These are phyloP conservation scores for Xanthorhoe spadicearia DNA, from an alignment of 2,888 invertebrate species.

Conservation along the genomic window DNA sequence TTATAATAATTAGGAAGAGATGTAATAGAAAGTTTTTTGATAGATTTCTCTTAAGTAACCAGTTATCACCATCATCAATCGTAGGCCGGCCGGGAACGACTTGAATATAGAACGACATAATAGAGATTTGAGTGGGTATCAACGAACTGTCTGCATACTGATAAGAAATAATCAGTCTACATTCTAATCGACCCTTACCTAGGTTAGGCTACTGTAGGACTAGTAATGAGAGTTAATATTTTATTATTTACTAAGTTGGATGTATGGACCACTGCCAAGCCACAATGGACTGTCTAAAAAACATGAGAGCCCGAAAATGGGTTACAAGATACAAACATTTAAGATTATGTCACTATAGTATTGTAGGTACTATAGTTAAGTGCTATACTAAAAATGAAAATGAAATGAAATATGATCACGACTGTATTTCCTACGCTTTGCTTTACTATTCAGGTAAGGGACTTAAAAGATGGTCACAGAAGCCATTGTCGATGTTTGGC, in stretches of 20 bases:
- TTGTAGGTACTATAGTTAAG: too few relatives aligned
- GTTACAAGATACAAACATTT: too few relatives aligned
- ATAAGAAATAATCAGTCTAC: conserved; percentile 54
- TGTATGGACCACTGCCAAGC: not conserved
- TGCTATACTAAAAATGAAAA: too few relatives aligned
- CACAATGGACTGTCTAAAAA: too few relatives aligned
- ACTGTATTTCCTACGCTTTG: too few relatives aligned
- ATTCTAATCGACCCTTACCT: conserved; percentile 44
- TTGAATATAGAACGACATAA: conserved; percentile 9
- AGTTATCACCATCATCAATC: conserved; percentile 48
- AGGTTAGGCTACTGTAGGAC: conserved; percentile 38
- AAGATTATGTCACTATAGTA: too few relatives aligned
- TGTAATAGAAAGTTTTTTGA: not conserved
- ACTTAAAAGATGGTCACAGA: too few relatives aligned
- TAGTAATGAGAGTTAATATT: conserved; percentile 19
- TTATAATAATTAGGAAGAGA: not conserved
- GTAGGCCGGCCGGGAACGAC: conserved; percentile 32
- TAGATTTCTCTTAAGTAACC: not conserved
- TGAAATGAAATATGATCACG: too few relatives aligned
- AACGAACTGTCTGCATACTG: conserved; percentile 44
- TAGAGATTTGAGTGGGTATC: conserved; percentile 51
- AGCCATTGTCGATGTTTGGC: too few relatives aligned
- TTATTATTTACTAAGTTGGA: not conserved
- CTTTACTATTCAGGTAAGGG: too few relatives aligned
- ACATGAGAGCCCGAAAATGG: too few relatives aligned